These are phyloP conservation scores for Cyclina sinensis DNA, from an alignment of 1,140 invertebrate species.

Conservation along the genomic window DNA sequence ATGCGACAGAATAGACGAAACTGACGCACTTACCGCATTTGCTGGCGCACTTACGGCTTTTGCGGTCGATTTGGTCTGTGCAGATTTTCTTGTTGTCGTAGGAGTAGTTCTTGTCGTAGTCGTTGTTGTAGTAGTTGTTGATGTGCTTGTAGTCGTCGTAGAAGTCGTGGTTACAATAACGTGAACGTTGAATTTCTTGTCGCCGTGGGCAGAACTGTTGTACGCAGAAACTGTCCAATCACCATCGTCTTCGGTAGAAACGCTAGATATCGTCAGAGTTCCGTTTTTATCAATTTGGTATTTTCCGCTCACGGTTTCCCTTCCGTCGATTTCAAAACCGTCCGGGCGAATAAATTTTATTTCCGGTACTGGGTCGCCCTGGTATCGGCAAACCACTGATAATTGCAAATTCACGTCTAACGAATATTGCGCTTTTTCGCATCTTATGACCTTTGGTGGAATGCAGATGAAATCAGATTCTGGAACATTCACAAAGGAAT, in stretches of 20 bases:
- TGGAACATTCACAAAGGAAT: conserved; percentile 59
- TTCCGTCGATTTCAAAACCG: conserved; percentile 41
- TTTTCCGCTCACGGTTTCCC: conserved; percentile 19
- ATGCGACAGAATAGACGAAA: background rate
- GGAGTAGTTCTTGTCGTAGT: conserved; percentile 41
- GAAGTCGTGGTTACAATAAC: conserved; percentile 55
- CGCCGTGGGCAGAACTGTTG: conserved; percentile 41
- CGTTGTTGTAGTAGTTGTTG: conserved; percentile 7
- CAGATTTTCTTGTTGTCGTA: background rate
- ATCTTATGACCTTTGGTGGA: conserved; percentile 57
- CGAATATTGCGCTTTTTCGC: conserved; percentile 40
- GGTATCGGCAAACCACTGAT: conserved; percentile 50
- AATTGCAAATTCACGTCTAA: conserved; percentile 38
- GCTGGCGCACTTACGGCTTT: background rate
- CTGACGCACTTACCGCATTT: no score
- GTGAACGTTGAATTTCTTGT: conserved; percentile 37
- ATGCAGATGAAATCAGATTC: conserved; percentile 53
- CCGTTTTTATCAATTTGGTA: conserved; percentile 55
- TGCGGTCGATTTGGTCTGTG: background rate
- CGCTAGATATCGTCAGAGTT: conserved; percentile 37
- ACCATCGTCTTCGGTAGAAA: conserved; percentile 41
- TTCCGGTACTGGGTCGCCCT: conserved; percentile 66
- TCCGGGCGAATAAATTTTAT: conserved; percentile 57
- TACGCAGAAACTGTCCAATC: conserved; percentile 56
- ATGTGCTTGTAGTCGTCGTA: conserved; percentile 37